These are phyloP conservation scores for Drosophila antonietae DNA, from an alignment of 2,888 invertebrate genomes.

Conservation along the genomic window DNA sequence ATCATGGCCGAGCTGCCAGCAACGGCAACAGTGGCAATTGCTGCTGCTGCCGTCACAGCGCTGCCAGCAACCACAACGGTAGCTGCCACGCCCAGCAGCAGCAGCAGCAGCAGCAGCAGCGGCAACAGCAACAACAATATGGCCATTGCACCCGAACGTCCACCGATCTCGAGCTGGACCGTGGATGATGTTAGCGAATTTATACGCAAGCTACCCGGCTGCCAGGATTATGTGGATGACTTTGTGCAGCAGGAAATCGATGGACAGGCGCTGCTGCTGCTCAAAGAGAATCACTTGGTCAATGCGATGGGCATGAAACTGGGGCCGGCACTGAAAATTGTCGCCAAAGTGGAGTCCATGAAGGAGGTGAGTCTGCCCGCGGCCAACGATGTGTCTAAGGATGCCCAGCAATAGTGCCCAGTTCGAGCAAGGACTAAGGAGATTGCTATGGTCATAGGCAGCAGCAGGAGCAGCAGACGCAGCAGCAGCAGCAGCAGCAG, in stretches of 20 bases:
- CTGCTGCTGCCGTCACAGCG: constrained; percentile 9
- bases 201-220: constrained; percentile 94
- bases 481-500: not conserved
- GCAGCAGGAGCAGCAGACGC: not conserved
- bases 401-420: constrained; percentile 52
- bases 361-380: constrained; percentile 77
- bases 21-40: constrained; percentile 1
- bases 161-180: constrained; percentile 85
- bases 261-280: constrained; percentile 95
- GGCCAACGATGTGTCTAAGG: constrained; percentile 44
- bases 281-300: constrained; percentile 97
- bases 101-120: too few relatives aligned
- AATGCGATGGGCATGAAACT: constrained; percentile 97
- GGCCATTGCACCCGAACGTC: constrained; percentile 59
- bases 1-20: constrained; percentile 33
- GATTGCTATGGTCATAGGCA: not conserved
- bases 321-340: constrained; percentile 97
- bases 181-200: constrained; percentile 95
- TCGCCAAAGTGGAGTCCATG: constrained; percentile 95
- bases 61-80: not conserved
- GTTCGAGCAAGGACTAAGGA: not conserved
- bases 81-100: constrained; percentile 29
- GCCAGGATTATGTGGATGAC: constrained; percentile 96
- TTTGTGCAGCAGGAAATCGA: constrained; percentile 98
- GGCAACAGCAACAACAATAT: not conserved